Conservation (phyloP, 2,797 vertebrate species). For the Loris lydekkerianus region DNA sequence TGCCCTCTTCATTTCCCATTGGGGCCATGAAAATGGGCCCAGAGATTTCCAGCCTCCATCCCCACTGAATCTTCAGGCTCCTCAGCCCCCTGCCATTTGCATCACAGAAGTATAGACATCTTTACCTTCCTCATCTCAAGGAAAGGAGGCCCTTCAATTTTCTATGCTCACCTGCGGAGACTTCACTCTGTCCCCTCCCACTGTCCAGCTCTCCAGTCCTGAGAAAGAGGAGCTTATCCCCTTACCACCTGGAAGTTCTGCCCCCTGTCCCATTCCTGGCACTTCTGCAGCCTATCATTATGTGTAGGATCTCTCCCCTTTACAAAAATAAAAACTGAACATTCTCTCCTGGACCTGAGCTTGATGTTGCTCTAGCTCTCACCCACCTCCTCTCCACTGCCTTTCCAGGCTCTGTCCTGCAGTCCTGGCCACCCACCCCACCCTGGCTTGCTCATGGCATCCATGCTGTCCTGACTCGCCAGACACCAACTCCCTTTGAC, state of each 20-base stretch:
- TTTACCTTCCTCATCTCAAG: not conserved
- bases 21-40: not conserved
- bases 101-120: not conserved
- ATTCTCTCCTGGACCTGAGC: too few species aligned
- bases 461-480: too few species aligned
- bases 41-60: not conserved
- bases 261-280: not conserved
- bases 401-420: not conserved
- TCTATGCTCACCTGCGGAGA: too few species aligned
- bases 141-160: not conserved
- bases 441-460: not conserved
- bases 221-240: not conserved
- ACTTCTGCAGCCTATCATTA: not conserved
- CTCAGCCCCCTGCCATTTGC: not conserved
- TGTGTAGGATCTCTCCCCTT: too few species aligned
- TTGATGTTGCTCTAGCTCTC: not conserved
- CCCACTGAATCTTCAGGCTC: not conserved
- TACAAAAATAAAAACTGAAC: not conserved
- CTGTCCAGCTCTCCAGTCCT: too few species aligned
- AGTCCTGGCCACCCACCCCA: not conserved
- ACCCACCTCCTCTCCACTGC: not conserved
- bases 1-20: not conserved
- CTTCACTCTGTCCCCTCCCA: not conserved
- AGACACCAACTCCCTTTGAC: not conserved
- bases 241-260: not conserved